A percentile compares a stretch with the other conserved stretches of the same genome.
These are phyloP conservation scores for Drosophila pseudoobscura DNA, from an alignment of 1,140 invertebrate species.

Conservation along the genomic window DNA sequence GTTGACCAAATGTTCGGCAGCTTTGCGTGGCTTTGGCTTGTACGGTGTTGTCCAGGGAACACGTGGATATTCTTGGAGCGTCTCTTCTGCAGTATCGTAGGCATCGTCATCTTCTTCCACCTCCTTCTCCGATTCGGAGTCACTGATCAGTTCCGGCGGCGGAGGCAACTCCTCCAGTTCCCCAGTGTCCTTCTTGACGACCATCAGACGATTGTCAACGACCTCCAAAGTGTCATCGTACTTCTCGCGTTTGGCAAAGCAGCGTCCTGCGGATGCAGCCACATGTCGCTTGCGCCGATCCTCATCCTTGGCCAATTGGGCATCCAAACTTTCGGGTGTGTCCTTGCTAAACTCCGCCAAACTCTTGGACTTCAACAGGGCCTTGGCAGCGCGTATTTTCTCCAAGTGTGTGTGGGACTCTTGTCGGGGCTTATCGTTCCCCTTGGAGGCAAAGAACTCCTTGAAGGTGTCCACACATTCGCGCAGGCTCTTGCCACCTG, in stretches of 20 bases:
- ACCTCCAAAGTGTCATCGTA: constrained; percentile 72
- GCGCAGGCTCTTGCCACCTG: constrained; percentile 53
- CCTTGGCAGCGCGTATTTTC: constrained; percentile 52
- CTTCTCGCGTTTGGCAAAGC: constrained; percentile 59
- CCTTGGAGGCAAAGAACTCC: constrained; percentile 36
- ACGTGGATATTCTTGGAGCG: constrained; percentile 15
- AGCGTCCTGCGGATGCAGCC: constrained; percentile 44
- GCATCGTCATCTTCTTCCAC: constrained; percentile 28
- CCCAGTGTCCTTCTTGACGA: constrained; percentile 70
- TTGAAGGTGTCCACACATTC: constrained; percentile 58
- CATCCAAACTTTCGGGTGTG: constrained; percentile 37
- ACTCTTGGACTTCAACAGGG: constrained; percentile 35
- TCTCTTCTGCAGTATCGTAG: constrained; percentile 60
- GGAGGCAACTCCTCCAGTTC: constrained; percentile 56
- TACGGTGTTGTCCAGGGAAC: constrained; percentile 48
- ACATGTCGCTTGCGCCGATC: constrained; percentile 38
- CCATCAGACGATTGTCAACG: constrained; percentile 62
- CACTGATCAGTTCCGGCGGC: constrained; percentile 52
- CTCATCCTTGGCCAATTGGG: constrained; percentile 31
- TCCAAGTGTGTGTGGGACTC: constrained; percentile 1
- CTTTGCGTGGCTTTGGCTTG: constrained; percentile 37
- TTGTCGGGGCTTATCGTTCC: neutral
- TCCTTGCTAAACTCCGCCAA: constrained; percentile 43
- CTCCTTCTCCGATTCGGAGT: constrained; percentile 14
- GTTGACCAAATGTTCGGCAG: constrained; percentile 41